These are phyloP conservation scores for Pseudolaguvia tuberculata DNA, from an alignment of 2,113 vertebrate species.

Conservation along the genomic window DNA sequence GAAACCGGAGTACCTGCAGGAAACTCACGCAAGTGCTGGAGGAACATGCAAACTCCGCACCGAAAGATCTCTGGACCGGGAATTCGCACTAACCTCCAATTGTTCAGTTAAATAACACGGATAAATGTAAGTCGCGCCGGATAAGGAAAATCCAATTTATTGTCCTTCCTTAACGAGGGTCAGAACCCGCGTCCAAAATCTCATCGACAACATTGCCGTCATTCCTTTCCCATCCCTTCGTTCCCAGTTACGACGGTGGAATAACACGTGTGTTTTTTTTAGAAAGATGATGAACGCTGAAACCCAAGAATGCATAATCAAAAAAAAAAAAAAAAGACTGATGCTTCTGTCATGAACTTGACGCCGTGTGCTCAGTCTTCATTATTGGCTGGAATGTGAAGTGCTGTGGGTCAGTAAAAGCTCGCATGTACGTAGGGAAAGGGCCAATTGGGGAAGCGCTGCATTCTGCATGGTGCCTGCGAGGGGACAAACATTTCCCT, in stretches of 20 bases:
- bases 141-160: constrained; percentile 32
- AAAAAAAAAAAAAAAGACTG: not conserved
- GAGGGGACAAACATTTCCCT: constrained; percentile 28
- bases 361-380: not conserved
- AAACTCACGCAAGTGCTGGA: too few relatives aligned
- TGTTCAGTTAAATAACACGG: too few relatives aligned
- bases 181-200: constrained; percentile 2
- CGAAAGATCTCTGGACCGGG: too few relatives aligned
- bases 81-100: too few relatives aligned
- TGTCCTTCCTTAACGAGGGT: constrained; percentile 7
- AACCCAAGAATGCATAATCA: not conserved
- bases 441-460: not conserved
- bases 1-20: too few relatives aligned
- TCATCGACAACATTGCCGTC: constrained; percentile 20
- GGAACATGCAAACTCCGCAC: too few relatives aligned
- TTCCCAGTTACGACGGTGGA: not conserved
- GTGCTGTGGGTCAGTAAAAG: not conserved
- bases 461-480: constrained; percentile 13
- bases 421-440: constrained; percentile 42
- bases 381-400: not conserved
- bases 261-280: not conserved
- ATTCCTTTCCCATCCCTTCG: constrained; percentile 5
- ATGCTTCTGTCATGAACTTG: not conserved
- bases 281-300: too few relatives aligned
- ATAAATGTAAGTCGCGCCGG: too few relatives aligned